These are phyloP conservation scores for Lacanobia wlatinum DNA, from an alignment of 2,888 invertebrate species.

Conservation along the genomic window DNA sequence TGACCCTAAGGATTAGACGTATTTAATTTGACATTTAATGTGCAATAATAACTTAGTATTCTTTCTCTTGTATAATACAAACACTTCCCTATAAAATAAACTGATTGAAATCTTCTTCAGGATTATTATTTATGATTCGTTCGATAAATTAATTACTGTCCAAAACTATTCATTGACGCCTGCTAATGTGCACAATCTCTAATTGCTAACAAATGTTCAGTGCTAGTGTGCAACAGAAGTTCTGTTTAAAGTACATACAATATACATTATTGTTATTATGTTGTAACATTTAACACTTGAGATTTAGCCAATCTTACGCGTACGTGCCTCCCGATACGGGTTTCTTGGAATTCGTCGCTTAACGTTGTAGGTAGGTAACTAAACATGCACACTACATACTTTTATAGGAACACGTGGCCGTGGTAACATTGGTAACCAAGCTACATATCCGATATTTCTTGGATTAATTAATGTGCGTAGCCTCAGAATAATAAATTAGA, in stretches of 20 bases:
- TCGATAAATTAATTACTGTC: not conserved
- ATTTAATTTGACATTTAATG: not conserved
- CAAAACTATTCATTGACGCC: not conserved
- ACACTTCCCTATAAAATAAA: too few species aligned
- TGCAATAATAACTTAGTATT: not conserved
- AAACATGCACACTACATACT: conserved; percentile 74
- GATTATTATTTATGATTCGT: not conserved
- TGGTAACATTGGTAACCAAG: conserved; percentile 46
- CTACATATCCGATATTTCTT: conserved; percentile 20
- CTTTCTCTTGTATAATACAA: too few species aligned
- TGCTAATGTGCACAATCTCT: conserved; percentile 25
- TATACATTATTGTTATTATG: conserved; percentile 79
- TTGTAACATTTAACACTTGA: conserved; percentile 81
- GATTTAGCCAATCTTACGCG: conserved; percentile 86
- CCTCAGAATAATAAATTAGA: not conserved
- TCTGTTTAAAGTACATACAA: conserved; percentile 65
- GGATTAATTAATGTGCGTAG: not conserved
- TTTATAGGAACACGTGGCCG: conserved; percentile 59
- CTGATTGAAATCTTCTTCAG: not conserved
- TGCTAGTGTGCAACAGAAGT: conserved; percentile 55
- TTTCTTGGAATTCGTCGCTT: conserved; percentile 86
- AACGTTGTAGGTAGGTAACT: conserved; percentile 76
- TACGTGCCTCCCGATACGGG: conserved; percentile 88
- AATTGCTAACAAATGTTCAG: conserved; percentile 58
- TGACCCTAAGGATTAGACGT: not conserved